These are phyloP conservation scores for Myotis lucifugus DNA, from an alignment of 2,113 vertebrate genomes.

Conservation along the genomic window DNA sequence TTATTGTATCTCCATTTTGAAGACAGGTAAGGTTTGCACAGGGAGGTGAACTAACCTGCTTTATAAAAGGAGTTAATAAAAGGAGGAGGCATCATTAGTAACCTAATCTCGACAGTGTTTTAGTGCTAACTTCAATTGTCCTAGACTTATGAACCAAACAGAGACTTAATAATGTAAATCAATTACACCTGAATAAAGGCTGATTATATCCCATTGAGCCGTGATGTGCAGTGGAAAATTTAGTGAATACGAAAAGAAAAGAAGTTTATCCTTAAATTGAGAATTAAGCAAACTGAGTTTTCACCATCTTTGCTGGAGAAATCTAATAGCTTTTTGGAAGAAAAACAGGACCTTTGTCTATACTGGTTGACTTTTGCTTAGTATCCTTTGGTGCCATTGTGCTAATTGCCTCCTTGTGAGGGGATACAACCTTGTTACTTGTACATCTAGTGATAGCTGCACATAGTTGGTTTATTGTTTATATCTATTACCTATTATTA, in stretches of 20 bases:
- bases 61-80: slow-evolving; percentile 6
- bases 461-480: background rate
- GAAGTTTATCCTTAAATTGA: background rate
- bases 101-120: slow-evolving; percentile 37
- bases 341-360: slow-evolving; percentile 13
- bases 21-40: background rate
- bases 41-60: slow-evolving; percentile 11
- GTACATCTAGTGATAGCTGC: background rate
- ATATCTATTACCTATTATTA: background rate
- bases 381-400: background rate
- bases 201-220: slow-evolving; percentile 24
- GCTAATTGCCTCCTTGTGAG: background rate
- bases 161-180: slow-evolving; percentile 50
- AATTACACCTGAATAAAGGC: slow-evolving; percentile 56
- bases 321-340: slow-evolving; percentile 36
- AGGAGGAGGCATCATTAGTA: slow-evolving; percentile 40
- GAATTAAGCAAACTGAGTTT: background rate
- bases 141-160: slow-evolving; percentile 46
- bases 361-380: slow-evolving; percentile 16
- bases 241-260: slow-evolving; percentile 58
- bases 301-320: slow-evolving; percentile 29
- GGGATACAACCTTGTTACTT: background rate
- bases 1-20: slow-evolving; percentile 37
- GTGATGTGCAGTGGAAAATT: slow-evolving; percentile 26
- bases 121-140: slow-evolving; percentile 44